A percentile compares a stretch with the other conserved stretches of the same genome.
Evolutionary conservation across 1,140 invertebrate species (phyloP).

Genomic region (Wasmannia auropunctata): DNA sequence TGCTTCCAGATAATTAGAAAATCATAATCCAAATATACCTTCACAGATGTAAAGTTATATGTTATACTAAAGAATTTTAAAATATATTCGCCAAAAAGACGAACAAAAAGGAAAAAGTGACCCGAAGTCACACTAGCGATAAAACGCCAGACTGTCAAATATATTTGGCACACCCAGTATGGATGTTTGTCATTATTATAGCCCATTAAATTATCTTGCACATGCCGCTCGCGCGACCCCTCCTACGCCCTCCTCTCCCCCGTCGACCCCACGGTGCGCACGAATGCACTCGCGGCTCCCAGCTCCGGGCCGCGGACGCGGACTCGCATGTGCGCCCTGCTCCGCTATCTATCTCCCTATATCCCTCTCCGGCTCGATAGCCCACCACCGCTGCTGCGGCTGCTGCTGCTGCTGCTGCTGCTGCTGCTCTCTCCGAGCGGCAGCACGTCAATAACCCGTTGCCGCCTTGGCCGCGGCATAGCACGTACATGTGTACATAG

Average conservation of each 20-base stretch:
- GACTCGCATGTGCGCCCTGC: slow-evolving; percentile 58
- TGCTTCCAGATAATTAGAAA: neutral
- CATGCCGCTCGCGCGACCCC: slow-evolving; percentile 36
- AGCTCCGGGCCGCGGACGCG: slow-evolving; percentile 33
- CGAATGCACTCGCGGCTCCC: slow-evolving; percentile 18
- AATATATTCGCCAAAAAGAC: neutral
- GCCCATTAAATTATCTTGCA: slow-evolving; percentile 74
- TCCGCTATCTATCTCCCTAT: slow-evolving; percentile 57
- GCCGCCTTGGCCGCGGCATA: slow-evolving; percentile 58
- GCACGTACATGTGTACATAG: slow-evolving; percentile 25
- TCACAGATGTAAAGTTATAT: neutral
- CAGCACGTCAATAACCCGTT: slow-evolving; percentile 74
- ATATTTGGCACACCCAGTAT: neutral
- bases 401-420: no score
- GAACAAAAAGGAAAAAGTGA: no score
- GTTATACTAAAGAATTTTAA: neutral
- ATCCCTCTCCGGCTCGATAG: slow-evolving; percentile 66
- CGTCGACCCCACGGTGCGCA: no score
- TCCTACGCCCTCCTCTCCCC: slow-evolving; percentile 8
- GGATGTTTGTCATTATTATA: slow-evolving; percentile 72
- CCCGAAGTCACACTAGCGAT: neutral
- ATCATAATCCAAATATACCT: neutral
- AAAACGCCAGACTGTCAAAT: neutral
- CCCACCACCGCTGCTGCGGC: slow-evolving; percentile 48
- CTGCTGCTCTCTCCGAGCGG: slow-evolving; percentile 55